These are phyloP conservation scores for Mechanitis mazaeus DNA, from an alignment of 2,888 invertebrate genomes.

Conservation along the genomic window DNA sequence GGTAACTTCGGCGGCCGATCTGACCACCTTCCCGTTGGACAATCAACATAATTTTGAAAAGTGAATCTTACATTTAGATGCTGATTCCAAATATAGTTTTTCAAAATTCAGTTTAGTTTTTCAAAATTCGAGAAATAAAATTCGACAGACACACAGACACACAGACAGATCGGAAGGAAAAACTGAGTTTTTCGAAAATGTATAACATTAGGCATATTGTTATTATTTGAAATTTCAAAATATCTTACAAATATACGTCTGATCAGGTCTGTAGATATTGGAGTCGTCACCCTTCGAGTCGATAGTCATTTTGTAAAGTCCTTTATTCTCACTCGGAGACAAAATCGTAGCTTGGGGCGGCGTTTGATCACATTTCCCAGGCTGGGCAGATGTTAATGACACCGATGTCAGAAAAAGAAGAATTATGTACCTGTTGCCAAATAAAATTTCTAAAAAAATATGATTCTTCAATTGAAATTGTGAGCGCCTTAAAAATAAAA, in stretches of 20 bases:
- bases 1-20: too few species aligned
- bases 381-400: slow-evolving; percentile 32
- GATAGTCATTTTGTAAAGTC: slow-evolving; percentile 47
- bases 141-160: too few species aligned
- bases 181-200: too few species aligned
- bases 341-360: slow-evolving; percentile 44
- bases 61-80: too few species aligned
- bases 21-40: too few species aligned
- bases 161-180: too few species aligned
- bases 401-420: slow-evolving; percentile 29
- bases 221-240: slow-evolving; percentile 2
- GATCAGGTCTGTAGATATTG: slow-evolving; percentile 49
- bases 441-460: not conserved
- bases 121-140: too few species aligned
- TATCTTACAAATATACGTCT: slow-evolving; percentile 63
- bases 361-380: slow-evolving; percentile 56
- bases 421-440: slow-evolving; percentile 39
- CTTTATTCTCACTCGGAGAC: slow-evolving; percentile 47
- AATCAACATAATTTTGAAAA: too few species aligned
- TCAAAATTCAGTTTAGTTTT: too few species aligned
- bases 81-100: too few species aligned
- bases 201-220: not conserved
- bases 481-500: slow-evolving; percentile 17
- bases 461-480: not conserved
- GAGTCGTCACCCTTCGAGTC: slow-evolving; percentile 38